phyloP scores from a whole-genome alignment of 2,888 invertebrate genomes.

The Noctua pronuba region DNA sequence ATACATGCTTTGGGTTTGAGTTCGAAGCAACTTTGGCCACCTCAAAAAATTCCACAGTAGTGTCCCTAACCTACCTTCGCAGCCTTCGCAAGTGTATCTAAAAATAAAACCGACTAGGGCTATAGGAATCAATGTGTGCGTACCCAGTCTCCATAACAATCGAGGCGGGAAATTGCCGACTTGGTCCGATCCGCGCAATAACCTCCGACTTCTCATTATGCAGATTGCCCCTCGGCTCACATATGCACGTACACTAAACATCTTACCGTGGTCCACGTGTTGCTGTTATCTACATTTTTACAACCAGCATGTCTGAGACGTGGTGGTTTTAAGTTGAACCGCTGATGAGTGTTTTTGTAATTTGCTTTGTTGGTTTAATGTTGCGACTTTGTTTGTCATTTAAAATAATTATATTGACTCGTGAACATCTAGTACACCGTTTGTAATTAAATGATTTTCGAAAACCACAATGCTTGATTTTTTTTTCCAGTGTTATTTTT shows the following conservation, averaged over 20 bases:
- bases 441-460: too few species aligned
- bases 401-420: background rate
- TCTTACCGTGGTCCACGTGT: constrained; percentile 70
- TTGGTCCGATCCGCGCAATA: constrained; percentile 85
- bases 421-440: too few species aligned
- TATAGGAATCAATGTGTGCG: constrained; percentile 80
- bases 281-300: constrained; percentile 60
- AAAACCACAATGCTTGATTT: too few species aligned
- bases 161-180: constrained; percentile 85
- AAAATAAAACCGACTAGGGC: constrained; percentile 57
- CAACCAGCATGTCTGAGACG: constrained; percentile 46
- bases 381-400: constrained; percentile 4
- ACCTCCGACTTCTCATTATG: constrained; percentile 87
- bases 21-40: background rate
- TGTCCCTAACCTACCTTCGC: background rate
- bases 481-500: too few species aligned
- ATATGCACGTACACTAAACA: constrained; percentile 83
- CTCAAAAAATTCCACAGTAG: background rate
- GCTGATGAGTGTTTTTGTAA: constrained; percentile 38
- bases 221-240: constrained; percentile 84
- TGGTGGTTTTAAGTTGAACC: constrained; percentile 33
- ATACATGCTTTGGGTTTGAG: too few species aligned
- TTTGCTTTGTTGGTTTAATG: background rate
- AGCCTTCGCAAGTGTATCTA: constrained; percentile 35
- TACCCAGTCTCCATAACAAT: constrained; percentile 82